These are phyloP conservation scores for Fragum whitleyi DNA, from an alignment of 2,888 invertebrate species.

Conservation along the genomic window DNA sequence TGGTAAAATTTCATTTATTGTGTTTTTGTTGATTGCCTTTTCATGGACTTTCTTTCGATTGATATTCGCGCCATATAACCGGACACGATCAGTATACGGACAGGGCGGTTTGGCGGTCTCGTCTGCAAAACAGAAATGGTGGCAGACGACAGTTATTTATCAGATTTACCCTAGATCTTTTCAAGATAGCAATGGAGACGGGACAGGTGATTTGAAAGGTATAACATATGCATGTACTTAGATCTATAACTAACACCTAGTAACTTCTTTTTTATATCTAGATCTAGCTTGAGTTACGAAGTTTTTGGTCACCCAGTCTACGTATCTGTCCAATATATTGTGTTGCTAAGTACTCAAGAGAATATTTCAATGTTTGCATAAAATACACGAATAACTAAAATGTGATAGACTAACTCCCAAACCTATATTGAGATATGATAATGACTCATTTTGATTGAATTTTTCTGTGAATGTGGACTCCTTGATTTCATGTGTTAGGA, in stretches of 20 bases:
- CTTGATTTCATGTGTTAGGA: too few relatives aligned
- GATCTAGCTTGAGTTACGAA: not conserved
- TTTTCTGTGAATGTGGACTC: too few relatives aligned
- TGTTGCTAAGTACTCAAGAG: too few relatives aligned
- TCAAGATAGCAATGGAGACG: conserved; percentile 92
- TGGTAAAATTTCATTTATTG: not conserved
- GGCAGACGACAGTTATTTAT: conserved; percentile 92
- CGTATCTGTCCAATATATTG: too few relatives aligned
- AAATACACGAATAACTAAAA: too few relatives aligned
- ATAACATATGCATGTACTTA: too few relatives aligned
- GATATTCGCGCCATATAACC: not conserved
- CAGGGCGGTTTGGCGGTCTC: not conserved
- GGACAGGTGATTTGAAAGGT: conserved; percentile 90
- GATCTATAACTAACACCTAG: not conserved
- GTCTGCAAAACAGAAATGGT: conserved; percentile 89
- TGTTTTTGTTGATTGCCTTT: not conserved
- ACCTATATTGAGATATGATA: too few relatives aligned
- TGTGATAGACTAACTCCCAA: too few relatives aligned
- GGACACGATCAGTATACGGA: not conserved
- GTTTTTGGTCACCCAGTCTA: not conserved
- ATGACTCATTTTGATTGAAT: too few relatives aligned
- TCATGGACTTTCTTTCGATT: conserved; percentile 10
- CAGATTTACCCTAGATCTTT: conserved; percentile 89
- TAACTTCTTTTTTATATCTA: not conserved
- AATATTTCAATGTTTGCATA: too few relatives aligned